Conservation (phyloP, 2,113 vertebrate genomes). For the Platichthys stellatus region DNA sequence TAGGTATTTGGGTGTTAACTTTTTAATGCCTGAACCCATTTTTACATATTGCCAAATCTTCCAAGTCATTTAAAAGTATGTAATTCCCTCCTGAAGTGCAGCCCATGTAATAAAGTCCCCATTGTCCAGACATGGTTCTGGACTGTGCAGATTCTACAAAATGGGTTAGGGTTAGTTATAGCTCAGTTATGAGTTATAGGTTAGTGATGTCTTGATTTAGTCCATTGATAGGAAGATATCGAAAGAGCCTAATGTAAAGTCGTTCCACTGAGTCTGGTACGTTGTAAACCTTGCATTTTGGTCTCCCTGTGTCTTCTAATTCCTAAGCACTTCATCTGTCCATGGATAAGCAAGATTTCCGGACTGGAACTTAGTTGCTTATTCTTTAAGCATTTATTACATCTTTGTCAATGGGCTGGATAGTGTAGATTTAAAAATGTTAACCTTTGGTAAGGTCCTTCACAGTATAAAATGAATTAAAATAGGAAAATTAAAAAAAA, state of each 20-base stretch:
- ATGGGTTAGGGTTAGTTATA: neutral
- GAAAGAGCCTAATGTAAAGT: neutral
- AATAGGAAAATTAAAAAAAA: constrained; percentile 73
- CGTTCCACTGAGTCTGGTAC: neutral
- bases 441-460: constrained; percentile 5
- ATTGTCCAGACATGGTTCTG: neutral
- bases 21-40: neutral
- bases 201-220: neutral
- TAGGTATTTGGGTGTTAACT: neutral
- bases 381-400: neutral
- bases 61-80: neutral
- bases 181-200: neutral
- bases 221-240: constrained; percentile 24
- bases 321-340: constrained; percentile 21
- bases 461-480: constrained; percentile 29
- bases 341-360: constrained; percentile 1
- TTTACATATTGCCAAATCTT: neutral
- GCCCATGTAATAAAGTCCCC: neutral
- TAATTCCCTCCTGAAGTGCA: neutral
- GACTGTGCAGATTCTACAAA: neutral
- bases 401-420: neutral
- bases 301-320: constrained; percentile 23
- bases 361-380: neutral
- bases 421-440: neutral
- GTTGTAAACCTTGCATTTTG: constrained; percentile 31